Evolutionary conservation across 2,888 invertebrate genomes (phyloP), one percentile per base, ranked within the genome.

Genomic region (Calameuta pallipes): DNA sequence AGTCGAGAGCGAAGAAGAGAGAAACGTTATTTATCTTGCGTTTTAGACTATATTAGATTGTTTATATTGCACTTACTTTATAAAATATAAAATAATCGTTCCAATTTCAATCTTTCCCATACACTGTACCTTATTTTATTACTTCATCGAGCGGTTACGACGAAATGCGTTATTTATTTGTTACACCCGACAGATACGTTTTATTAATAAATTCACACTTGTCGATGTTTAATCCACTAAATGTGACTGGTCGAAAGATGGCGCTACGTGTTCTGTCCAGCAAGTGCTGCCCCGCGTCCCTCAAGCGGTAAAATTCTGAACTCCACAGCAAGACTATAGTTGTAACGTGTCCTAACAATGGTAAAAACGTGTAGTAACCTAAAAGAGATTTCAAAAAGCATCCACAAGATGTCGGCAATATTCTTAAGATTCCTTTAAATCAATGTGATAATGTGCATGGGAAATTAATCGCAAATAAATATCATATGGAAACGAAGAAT

Each of bases 51-150:
- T 86, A 87, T 89, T 89, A 87, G 90, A 90, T 91, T 90, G 89
- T 90, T 90, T 91, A 89, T 91, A 90, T 91, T 90, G 87, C 88
- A 89, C 89, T 91, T 90, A 90, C 90, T 91, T 90, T 90, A 90
- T 91, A 90, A 90, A 91, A 91, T 91, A 91, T 91, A 91, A 89
- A 89, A 88, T 85, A 89, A 85, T 85, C 56, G 56, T 56, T 71
- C 34, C 31, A 85, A 87, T 87, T 87, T 71, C 73, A 68, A 33
- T 34, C 30, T 56, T 56, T 56, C 56, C 56, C 56, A 56, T 56
- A 56, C 56, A 56, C 56, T 56, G 9, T 56, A 56, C 56, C 23
- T 56, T 15, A 23, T 41, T 41, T 15, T 13, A 15, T 56, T 56
- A 56, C 23, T 23, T 56, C 6, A 56, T 41, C 41, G 41, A 41